Evolutionary conservation across 2,888 invertebrate species (phyloP), one percentile per base, ranked within the genome.

Genomic region (Phortica magna): DNA sequence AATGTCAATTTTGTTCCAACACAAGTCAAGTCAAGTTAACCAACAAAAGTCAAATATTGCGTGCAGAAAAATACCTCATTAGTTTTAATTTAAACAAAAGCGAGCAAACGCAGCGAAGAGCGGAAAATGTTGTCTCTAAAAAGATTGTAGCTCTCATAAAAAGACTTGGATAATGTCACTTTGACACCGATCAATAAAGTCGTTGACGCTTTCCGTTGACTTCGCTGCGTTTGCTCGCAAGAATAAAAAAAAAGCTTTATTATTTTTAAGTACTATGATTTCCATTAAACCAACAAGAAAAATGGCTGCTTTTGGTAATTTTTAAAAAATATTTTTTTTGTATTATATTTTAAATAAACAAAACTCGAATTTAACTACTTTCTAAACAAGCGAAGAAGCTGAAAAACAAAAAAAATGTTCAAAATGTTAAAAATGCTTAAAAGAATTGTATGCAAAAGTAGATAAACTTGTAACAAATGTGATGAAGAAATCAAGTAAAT

Each of bases 51-150:
- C 80, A 70, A 71, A 67, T 76, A 80, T 86, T 87, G 88, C 84
- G 85, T 88, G 88, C 88, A 84, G 84, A 81, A 81, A 84, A 88
- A 89, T 89, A 90, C 90, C 89, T 89, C 89, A 89, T 89, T 90
- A 89, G 85, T 81, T 88, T 81, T 88, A 89, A 83, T 83, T 85
- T 82, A 82, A 73, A 77, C 75, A 77, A 77, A 74, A 61, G 22
- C 19, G 19, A 4, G 61, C 22, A 17, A 19, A 7, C 22, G 17
- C 17, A 61, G 61, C 31, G 22, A 22, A 61, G 61, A 39, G 41
- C 39, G 2, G 31, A 31, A 31, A 31, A 31, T 31, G 31, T 31
- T 31, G 31, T 31, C 31, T 31, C 31, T 31, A 4, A 31, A 31
- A 31, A 31, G 2, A 4, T 31, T 31, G 31, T 31, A 4, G 31